A percentile compares a stretch with the other conserved stretches of the same genome.
Conservation (phyloP, 2,113 vertebrate species). For the Platycercus adscitus region DNA sequence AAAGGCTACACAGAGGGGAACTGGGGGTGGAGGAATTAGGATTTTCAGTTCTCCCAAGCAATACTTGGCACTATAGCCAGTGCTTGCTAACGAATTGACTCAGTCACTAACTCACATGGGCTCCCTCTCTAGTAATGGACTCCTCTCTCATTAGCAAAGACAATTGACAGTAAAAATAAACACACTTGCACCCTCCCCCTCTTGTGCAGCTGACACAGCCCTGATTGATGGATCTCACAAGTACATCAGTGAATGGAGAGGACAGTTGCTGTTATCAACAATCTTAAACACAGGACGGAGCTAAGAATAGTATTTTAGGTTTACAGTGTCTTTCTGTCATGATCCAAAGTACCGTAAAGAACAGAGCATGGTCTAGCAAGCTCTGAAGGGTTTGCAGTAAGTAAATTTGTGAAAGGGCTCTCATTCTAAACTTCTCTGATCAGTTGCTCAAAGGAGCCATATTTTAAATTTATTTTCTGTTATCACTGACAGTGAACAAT, state of each 20-base stretch:
- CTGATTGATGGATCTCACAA: background rate
- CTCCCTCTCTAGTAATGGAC: constrained; percentile 34
- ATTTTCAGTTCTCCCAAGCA: constrained; percentile 45
- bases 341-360: background rate
- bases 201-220: constrained; percentile 32
- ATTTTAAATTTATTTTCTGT: constrained; percentile 52
- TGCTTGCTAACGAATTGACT: constrained; percentile 30
- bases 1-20: constrained; percentile 19
- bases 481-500: constrained; percentile 20
- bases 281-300: background rate
- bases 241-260: constrained; percentile 20
- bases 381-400: background rate
- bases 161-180: constrained; percentile 40
- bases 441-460: background rate
- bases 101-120: constrained; percentile 17
- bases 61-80: constrained; percentile 42
- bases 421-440: constrained; percentile 28
- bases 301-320: constrained; percentile 54
- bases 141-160: constrained; percentile 51
- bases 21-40: background rate
- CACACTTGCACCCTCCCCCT: background rate
- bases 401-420: constrained; percentile 22
- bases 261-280: constrained; percentile 7
- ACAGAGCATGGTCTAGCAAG: background rate
- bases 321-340: constrained; percentile 21